These are phyloP conservation scores for Antrozous pallidus DNA, from an alignment of 2,797 vertebrate species.

Conservation along the genomic window DNA sequence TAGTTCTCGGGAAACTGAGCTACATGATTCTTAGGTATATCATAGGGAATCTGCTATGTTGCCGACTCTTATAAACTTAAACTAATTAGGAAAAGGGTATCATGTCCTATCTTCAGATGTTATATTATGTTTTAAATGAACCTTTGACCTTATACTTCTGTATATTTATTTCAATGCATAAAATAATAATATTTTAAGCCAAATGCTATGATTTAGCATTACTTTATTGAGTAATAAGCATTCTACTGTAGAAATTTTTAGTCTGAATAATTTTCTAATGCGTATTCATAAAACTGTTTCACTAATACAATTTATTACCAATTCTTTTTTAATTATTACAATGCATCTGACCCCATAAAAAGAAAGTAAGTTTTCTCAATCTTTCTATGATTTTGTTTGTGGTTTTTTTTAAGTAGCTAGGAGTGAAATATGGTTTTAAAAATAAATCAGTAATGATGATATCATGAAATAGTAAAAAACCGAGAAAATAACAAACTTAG, in stretches of 20 bases:
- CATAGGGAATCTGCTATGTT: not conserved
- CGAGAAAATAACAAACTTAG: not conserved
- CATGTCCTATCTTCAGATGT: slow-evolving; percentile 35
- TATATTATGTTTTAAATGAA: slow-evolving; percentile 55
- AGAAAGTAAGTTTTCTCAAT: slow-evolving; percentile 53
- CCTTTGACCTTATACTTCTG: slow-evolving; percentile 59
- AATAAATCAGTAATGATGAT: slow-evolving; percentile 30
- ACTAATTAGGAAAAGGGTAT: slow-evolving; percentile 35
- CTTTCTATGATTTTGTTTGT: slow-evolving; percentile 19
- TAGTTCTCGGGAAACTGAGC: slow-evolving; percentile 19
- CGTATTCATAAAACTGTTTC: slow-evolving; percentile 72
- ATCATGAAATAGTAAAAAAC: slow-evolving; percentile 27
- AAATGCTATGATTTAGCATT: slow-evolving; percentile 69
- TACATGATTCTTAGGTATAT: not conserved
- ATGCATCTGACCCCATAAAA: slow-evolving; percentile 58
- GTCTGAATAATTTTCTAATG: slow-evolving; percentile 60
- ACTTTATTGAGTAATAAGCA: slow-evolving; percentile 74
- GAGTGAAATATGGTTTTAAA: slow-evolving; percentile 52
- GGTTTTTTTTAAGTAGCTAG: slow-evolving; percentile 47
- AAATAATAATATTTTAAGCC: slow-evolving; percentile 61
- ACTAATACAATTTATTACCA: slow-evolving; percentile 67
- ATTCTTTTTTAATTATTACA: slow-evolving; percentile 59
- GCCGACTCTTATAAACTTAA: slow-evolving; percentile 6
- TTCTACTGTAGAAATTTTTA: slow-evolving; percentile 62
- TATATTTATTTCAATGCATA: slow-evolving; percentile 56